A percentile compares a stretch with the other conserved stretches of the same genome.
Conservation (phyloP, 2,797 vertebrate species). For the Phoeniculus purpureus region DNA sequence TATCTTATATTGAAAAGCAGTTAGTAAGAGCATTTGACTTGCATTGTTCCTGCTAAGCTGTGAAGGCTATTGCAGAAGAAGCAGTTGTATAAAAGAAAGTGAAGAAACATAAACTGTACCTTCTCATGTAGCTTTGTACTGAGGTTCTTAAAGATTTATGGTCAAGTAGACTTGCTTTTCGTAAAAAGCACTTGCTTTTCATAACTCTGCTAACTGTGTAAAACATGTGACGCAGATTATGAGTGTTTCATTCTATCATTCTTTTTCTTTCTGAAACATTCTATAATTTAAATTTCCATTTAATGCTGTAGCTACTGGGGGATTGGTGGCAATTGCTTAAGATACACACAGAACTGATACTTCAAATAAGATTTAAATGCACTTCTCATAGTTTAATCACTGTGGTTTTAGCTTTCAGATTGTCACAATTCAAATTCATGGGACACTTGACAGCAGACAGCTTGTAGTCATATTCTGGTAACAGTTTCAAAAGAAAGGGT, state of each 20-base stretch:
- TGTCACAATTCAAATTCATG: neutral
- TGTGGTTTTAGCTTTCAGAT: neutral
- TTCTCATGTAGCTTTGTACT: neutral
- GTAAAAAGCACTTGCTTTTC: neutral
- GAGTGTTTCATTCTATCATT: neutral
- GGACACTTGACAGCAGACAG: neutral
- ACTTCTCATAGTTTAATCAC: neutral
- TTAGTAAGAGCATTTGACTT: neutral
- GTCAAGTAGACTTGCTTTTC: neutral
- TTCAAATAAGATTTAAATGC: neutral
- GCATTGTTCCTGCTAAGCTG: neutral
- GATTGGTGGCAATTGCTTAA: neutral
- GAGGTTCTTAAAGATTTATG: neutral
- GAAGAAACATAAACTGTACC: neutral
- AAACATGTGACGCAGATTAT: accelerated
- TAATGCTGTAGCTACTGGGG: neutral
- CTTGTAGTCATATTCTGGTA: neutral
- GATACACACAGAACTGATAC: neutral
- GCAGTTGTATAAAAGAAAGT: neutral
- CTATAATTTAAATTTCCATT: neutral
- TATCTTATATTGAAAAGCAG: neutral
- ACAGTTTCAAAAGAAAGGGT: neutral
- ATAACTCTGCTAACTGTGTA: neutral
- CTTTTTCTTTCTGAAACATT: neutral
- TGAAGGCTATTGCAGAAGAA: neutral